phyloP scores from a whole-genome alignment of 2,113 vertebrate genomes.

The Pogona vitticeps region DNA sequence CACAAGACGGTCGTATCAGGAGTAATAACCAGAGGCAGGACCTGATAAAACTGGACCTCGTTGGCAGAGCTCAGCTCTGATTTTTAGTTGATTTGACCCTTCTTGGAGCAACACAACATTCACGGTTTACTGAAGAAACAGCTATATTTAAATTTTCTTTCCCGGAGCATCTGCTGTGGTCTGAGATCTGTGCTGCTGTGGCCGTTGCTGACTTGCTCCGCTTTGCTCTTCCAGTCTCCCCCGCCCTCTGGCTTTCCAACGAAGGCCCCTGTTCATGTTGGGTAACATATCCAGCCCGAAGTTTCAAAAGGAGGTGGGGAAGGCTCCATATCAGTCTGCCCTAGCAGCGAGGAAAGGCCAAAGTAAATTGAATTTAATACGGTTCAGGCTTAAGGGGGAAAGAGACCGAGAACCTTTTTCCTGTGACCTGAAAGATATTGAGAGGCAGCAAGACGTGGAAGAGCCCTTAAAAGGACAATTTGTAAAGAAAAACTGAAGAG shows the following conservation, averaged over 20 bases:
- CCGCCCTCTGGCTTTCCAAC: not conserved
- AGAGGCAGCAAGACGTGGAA: not conserved
- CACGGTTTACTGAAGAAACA: constrained; percentile 47
- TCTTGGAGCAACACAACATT: constrained; percentile 61
- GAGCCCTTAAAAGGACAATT: not conserved
- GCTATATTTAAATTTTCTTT: constrained; percentile 37
- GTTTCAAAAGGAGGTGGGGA: not conserved
- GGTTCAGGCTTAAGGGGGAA: constrained; percentile 46
- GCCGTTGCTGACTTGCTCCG: too few species aligned
- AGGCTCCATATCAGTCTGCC: constrained; percentile 48
- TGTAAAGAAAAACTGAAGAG: not conserved
- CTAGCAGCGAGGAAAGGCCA: constrained; percentile 63
- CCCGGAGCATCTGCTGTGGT: constrained; percentile 41
- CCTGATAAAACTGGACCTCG: constrained; percentile 74
- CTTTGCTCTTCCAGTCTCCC: not conserved
- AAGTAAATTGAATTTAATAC: constrained; percentile 67
- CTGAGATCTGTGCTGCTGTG: constrained; percentile 30
- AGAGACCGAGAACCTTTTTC: constrained; percentile 47
- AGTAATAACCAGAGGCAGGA: constrained; percentile 80
- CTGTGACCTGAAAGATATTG: constrained; percentile 23
- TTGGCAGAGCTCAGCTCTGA: constrained; percentile 65
- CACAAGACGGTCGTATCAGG: constrained; percentile 66
- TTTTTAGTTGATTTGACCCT: constrained; percentile 60
- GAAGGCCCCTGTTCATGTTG: constrained; percentile 56
- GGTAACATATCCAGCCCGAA: constrained; percentile 43